Evolutionary conservation across 2,888 invertebrate genomes (phyloP).

Genomic region (Hemicrepidius hirtus): DNA sequence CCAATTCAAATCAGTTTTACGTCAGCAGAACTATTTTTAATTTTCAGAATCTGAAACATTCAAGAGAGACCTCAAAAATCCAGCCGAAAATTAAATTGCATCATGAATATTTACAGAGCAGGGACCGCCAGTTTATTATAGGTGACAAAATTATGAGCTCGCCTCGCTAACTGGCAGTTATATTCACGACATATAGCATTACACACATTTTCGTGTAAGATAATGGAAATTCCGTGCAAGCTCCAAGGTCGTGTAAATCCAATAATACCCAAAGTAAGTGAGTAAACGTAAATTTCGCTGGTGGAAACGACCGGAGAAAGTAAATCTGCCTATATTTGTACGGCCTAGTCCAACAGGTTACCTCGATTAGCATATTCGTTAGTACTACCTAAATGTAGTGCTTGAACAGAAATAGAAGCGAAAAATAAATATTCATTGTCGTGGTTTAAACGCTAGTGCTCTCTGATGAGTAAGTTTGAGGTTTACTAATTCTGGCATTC

Average conservation of each 20-base stretch:
- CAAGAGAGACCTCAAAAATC: background rate
- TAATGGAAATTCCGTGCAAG: constrained; percentile 23
- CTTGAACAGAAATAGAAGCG: constrained; percentile 15
- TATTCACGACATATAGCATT: constrained; percentile 2
- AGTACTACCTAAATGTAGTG: constrained; percentile 20
- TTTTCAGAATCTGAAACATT: too few species aligned
- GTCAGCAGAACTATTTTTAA: too few species aligned
- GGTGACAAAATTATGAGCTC: constrained; percentile 6
- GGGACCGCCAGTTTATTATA: background rate
- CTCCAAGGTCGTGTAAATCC: constrained; percentile 1
- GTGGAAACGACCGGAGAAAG: constrained; percentile 22
- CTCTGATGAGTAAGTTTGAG: constrained; percentile 14
- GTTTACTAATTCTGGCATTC: constrained; percentile 12
- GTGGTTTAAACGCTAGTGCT: too few species aligned
- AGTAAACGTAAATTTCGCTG: constrained; percentile 16
- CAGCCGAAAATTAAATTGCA: constrained; percentile 1
- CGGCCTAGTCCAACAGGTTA: constrained; percentile 27
- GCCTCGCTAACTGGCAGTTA: background rate
- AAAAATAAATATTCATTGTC: constrained; percentile 16
- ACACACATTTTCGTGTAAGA: constrained; percentile 10
- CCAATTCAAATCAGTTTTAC: too few species aligned
- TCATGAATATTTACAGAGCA: background rate
- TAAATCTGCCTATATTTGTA: constrained; percentile 24
- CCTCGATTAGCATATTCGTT: constrained; percentile 18
- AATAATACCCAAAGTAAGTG: constrained; percentile 17